phyloP scores from a whole-genome alignment of 2,888 invertebrate genomes.

The Synergus japonicus region DNA sequence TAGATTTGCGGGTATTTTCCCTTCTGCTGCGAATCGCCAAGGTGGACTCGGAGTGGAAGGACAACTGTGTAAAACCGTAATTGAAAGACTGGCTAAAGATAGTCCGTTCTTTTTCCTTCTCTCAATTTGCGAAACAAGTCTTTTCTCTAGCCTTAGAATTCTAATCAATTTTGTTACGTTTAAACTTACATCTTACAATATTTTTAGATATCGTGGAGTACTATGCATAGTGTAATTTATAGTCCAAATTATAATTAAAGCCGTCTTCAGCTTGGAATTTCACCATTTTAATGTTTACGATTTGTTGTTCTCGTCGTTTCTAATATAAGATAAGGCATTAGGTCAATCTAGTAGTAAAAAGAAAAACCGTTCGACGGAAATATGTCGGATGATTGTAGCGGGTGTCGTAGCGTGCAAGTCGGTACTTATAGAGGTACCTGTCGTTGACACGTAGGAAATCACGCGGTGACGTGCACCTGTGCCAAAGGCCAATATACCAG shows the following conservation, averaged over 20 bases:
- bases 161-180: conserved; percentile 29
- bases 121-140: conserved; percentile 16
- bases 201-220: not conserved
- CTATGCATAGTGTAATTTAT: not conserved
- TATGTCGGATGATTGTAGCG: conserved; percentile 8
- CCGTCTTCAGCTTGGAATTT: no score
- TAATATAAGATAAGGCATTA: conserved; percentile 17
- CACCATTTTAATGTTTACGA: no score
- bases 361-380: conserved; percentile 35
- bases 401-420: conserved; percentile 1
- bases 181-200: not conserved
- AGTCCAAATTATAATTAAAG: not conserved
- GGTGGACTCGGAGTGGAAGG: conserved; percentile 36
- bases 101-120: conserved; percentile 30
- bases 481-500: conserved; percentile 71
- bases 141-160: conserved; percentile 20
- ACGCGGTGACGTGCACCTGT: conserved; percentile 62
- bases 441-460: conserved; percentile 65
- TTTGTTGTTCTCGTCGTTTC: not conserved
- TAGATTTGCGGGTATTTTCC: conserved; percentile 26
- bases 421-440: conserved; percentile 52
- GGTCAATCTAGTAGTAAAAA: not conserved
- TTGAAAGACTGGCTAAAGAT: conserved; percentile 34
- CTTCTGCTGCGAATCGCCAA: conserved; percentile 6
- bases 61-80: conserved; percentile 25